Evolutionary conservation across 2,797 vertebrate genomes (phyloP).

Genomic region (Netta rufina): DNA sequence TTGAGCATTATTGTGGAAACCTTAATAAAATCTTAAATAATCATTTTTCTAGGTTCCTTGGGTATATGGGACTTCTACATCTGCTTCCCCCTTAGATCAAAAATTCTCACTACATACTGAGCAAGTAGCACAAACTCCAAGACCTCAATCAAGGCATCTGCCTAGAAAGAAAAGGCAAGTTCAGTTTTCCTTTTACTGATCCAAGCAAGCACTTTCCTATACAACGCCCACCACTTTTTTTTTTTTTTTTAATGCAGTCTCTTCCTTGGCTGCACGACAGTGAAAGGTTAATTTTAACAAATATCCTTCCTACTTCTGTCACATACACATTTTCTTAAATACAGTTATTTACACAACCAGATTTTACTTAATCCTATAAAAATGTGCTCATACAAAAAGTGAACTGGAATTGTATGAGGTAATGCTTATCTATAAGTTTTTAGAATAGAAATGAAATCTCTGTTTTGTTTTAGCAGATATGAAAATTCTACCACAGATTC

Average conservation of each 20-base stretch:
- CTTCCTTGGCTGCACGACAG: background rate
- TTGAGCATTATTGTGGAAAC: background rate
- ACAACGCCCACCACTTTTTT: background rate
- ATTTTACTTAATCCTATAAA: background rate
- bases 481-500: conserved; percentile 1
- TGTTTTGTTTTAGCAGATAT: conserved; percentile 21
- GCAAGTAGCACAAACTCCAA: background rate
- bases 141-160: conserved; percentile 10
- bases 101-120: background rate
- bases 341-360: background rate
- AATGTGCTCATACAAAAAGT: background rate
- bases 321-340: background rate
- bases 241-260: background rate
- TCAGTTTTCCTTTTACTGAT: background rate
- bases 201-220: background rate
- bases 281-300: background rate
- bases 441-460: background rate
- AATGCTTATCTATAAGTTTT: background rate
- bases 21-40: background rate
- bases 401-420: background rate
- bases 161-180: conserved; percentile 66
- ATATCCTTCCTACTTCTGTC: background rate
- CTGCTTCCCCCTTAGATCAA: conserved; percentile 12
- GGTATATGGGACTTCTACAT: background rate
- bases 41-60: conserved; percentile 54